Evolutionary conservation across 1,140 invertebrate genomes (phyloP).

Genomic region (Yoshiicerus persimilis): DNA sequence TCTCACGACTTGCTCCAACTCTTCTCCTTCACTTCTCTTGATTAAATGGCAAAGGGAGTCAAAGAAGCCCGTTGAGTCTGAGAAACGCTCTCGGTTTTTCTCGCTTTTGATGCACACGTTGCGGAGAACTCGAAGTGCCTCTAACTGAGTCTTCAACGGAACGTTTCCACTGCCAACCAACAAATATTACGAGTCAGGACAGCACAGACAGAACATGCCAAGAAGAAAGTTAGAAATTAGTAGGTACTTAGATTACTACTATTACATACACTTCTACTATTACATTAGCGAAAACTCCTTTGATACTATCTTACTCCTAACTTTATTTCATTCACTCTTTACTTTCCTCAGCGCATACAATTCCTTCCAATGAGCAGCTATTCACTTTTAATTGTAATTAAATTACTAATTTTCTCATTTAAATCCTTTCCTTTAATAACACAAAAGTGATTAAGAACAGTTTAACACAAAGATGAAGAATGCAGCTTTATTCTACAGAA

Average conservation of each 20-base stretch:
- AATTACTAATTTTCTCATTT: background rate
- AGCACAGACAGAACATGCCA: background rate
- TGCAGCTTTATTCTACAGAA: too few relatives aligned
- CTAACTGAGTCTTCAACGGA: conserved; percentile 24
- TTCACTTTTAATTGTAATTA: background rate
- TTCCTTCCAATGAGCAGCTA: background rate
- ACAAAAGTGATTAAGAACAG: background rate
- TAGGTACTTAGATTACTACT: background rate
- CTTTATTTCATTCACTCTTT: background rate
- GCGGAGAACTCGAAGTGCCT: conserved; percentile 34
- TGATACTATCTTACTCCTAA: background rate
- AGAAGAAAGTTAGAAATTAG: background rate
- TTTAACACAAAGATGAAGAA: too few relatives aligned
- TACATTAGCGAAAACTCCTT: background rate
- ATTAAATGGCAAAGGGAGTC: conserved; percentile 34
- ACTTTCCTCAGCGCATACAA: background rate
- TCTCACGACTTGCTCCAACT: conserved; percentile 15
- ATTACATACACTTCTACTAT: background rate
- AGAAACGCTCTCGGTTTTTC: conserved; percentile 37
- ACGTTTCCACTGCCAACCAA: background rate
- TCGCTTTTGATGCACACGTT: conserved; percentile 45
- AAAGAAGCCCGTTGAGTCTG: background rate
- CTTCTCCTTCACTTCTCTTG: conserved; percentile 12
- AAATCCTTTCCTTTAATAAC: background rate
- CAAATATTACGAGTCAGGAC: background rate